A percentile compares a stretch with the other conserved stretches of the same genome.
These are phyloP conservation scores for Melospiza melodia DNA, from an alignment of 2,113 vertebrate species.

Conservation along the genomic window DNA sequence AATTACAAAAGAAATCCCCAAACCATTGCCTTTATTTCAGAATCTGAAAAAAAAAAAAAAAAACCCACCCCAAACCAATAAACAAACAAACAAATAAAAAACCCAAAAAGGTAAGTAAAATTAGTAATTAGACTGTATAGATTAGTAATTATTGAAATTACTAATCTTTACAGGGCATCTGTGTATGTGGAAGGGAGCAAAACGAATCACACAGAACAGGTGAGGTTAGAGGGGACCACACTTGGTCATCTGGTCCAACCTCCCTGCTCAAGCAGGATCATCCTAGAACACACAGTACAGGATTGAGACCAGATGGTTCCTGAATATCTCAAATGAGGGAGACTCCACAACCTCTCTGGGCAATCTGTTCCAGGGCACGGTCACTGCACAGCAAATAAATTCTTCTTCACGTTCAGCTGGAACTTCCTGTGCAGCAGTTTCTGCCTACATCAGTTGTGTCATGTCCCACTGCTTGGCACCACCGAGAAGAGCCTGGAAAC, in stretches of 20 bases:
- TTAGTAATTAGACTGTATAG: neutral
- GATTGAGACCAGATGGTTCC: rapidly evolving
- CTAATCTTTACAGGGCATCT: neutral
- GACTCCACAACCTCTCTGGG: neutral
- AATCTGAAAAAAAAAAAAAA: neutral
- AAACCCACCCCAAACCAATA: neutral
- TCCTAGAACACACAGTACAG: neutral
- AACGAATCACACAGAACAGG: neutral
- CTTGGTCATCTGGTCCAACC: neutral
- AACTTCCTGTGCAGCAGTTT: neutral
- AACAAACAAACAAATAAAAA: neutral
- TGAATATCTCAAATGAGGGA: neutral
- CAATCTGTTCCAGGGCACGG: neutral
- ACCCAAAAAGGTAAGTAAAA: neutral
- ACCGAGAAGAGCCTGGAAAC: neutral
- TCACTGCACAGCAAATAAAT: neutral
- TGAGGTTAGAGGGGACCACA: neutral
- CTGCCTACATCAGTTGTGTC: neutral
- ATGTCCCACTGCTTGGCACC: neutral
- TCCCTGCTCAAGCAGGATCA: no score
- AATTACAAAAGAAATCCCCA: no score
- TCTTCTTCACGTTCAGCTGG: neutral
- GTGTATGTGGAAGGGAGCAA: neutral
- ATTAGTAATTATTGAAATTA: neutral
- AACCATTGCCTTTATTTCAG: neutral